Evolutionary conservation across 1,140 invertebrate species (phyloP), one percentile per base, ranked within the genome.

Genomic region (Drosophila asahinai): DNA sequence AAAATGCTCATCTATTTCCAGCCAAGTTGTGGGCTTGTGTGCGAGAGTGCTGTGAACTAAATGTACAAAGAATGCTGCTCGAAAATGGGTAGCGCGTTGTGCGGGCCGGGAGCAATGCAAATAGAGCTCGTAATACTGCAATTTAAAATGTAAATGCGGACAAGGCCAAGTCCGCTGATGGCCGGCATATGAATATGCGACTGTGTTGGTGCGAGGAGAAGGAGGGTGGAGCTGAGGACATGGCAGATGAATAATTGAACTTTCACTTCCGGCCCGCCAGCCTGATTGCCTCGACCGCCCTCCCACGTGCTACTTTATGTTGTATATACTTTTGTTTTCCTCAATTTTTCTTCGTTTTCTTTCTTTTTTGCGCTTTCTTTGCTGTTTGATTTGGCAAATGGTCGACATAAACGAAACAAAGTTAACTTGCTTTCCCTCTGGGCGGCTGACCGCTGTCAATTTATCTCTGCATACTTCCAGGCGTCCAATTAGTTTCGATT

Each of bases 71-170:
- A 86, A 86, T 71, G 58, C 49, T 75, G 55, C 64, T 64, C 43
- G 43, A 62, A 86, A 83, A 87, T 81, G 58, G 63, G 59, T 66
- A 78, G 54, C 80, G 80, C 79, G 70, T 65, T 59, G 72, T 62
- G 63, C 38, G 36, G 80, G 77, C 58, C 76, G 77, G 71, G 55
- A 79, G 68, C 81, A 90, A 72, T 87, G 84, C 84, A 87, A 87
- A 89, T 83, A 81, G 52, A 49, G 70, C 63, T 75, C 74, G 67
- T 77, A 78, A 76, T 76, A 73, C 74, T 78, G 84, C 81, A 89
- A 89, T 89, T 89, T 89, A 89, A 90, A 90, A 89, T 89, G 84
- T 81, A 89, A 89, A 89, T 89, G 81, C 78, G 76, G 73, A 58
- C 66, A 64, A 84, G 84, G 84, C 81, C 86, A 89, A 87, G 72